Conservation (phyloP, 2,113 vertebrate species). For the Cacatua alba region DNA sequence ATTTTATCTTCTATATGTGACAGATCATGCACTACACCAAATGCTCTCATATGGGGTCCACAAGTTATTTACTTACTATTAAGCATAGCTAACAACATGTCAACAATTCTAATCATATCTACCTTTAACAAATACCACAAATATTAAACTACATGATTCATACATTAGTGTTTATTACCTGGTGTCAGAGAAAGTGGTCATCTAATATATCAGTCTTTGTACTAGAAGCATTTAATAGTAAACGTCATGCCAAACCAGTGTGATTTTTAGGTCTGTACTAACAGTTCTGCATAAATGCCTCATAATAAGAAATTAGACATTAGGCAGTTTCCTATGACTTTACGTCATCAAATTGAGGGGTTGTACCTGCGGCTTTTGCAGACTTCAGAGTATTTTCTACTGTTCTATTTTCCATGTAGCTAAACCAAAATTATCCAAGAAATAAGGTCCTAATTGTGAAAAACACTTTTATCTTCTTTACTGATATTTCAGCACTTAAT, state of each 20-base stretch:
- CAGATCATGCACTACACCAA: background rate
- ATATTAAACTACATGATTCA: constrained; percentile 23
- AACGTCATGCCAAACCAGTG: background rate
- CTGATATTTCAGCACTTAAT: background rate
- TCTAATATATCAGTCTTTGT: background rate
- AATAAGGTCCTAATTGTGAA: background rate
- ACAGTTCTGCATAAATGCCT: background rate
- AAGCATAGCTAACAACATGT: constrained; percentile 1
- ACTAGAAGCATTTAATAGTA: background rate
- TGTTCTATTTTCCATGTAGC: background rate
- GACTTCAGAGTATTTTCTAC: background rate
- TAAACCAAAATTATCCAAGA: background rate
- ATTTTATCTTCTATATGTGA: background rate
- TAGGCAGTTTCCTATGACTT: background rate
- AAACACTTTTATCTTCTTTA: background rate
- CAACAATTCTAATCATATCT: constrained; percentile 17
- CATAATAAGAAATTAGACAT: background rate
- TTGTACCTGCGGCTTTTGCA: background rate
- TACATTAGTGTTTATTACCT: background rate
- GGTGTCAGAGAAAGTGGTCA: background rate
- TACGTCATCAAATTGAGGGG: background rate
- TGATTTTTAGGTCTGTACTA: background rate
- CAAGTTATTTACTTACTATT: constrained; percentile 14
- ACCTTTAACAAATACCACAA: constrained; percentile 25
- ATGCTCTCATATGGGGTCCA: background rate